Evolutionary conservation across 2,113 vertebrate species (phyloP), one percentile per base, ranked within the genome.

Genomic region (Anolis carolinensis): DNA sequence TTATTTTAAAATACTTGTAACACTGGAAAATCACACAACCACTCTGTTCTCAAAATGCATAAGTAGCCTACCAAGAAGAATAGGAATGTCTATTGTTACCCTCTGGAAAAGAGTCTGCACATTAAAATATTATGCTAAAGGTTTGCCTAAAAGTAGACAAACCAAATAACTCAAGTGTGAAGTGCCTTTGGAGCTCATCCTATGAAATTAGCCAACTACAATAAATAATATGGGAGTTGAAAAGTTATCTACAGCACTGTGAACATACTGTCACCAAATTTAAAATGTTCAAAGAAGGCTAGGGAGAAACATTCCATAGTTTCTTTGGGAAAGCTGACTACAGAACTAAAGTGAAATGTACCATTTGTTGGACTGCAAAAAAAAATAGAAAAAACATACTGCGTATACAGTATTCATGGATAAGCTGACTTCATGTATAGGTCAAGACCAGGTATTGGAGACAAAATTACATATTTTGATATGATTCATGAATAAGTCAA

Each of bases 221-320:
- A 89, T 90, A 94, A 94, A 93, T 91, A 93, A 92, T 75, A 80
- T 89, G 48, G 83, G 36, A 91, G n/a, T 20, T 82, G 84, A 91
- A 89, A 87, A 87, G 90, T 62, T 92, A 92, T 88, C 85, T 85
- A 86, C n/a, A 91, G 84, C 52, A 48, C 73, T 85, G 63, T 86
- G 82, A 90, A 84, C 65, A 59, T 83, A 79, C 79, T 89, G 88
- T 90, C 87, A 88, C 85, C 79, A 93, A 65, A 89, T 91, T 93
- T 90, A 93, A 92, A 92, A 87, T 76, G 88, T 80, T 86, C 89
- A 6, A 4, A 6, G 3, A 72, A 86, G 89, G 88, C 88, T 84
- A 85, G 81, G 62, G 89, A 93, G 91, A 65, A 93, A 80, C 8
- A 87, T 59, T 85, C 59, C 92, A 80, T 6, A 87, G 52, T 86